Conservation (phyloP, 2,888 invertebrate genomes). For the Morpho helenor region DNA sequence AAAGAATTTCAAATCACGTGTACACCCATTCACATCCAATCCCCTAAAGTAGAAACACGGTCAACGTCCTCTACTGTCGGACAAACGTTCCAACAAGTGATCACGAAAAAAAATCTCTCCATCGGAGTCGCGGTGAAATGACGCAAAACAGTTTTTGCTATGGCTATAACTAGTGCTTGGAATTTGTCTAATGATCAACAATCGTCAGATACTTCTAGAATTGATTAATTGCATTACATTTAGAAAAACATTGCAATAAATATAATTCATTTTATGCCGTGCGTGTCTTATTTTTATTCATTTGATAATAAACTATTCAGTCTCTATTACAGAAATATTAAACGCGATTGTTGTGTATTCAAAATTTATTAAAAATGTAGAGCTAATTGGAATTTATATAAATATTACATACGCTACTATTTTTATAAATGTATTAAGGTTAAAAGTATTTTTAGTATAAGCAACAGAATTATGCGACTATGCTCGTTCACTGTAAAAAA, state of each 20-base stretch:
- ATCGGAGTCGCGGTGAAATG: constrained; percentile 50
- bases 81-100: constrained; percentile 64
- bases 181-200: constrained; percentile 47
- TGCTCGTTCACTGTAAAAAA: no score
- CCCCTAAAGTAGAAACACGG: constrained; percentile 62
- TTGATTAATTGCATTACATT: not conserved
- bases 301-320: no score
- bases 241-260: not conserved
- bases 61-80: constrained; percentile 66
- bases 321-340: no score
- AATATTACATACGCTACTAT: no score
- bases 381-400: no score
- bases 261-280: not conserved
- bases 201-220: constrained; percentile 7
- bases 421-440: no score
- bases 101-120: constrained; percentile 56
- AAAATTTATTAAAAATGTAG: no score
- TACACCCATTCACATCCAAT: constrained; percentile 39
- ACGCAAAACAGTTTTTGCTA: constrained; percentile 62
- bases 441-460: no score
- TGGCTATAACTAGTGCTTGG: constrained; percentile 45
- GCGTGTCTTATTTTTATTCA: no score
- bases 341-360: no score
- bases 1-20: constrained; percentile 18
- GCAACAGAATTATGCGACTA: no score